phyloP scores from a whole-genome alignment of 2,888 invertebrate genomes.

The Tipula confusa region DNA sequence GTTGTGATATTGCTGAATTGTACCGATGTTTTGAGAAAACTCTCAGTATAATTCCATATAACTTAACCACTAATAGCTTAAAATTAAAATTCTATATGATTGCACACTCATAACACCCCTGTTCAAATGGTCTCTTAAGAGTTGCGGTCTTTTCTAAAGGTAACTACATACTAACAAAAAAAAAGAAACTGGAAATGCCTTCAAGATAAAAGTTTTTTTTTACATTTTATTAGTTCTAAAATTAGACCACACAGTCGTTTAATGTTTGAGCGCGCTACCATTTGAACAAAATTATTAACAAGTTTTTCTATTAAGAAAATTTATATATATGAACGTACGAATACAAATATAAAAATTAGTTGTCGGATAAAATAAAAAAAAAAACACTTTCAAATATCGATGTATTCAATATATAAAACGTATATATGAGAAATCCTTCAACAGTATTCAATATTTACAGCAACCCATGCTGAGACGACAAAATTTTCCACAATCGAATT shows the following conservation, averaged over 20 bases:
- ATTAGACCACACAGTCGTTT: neutral
- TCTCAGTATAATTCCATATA: no score
- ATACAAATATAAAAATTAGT: neutral
- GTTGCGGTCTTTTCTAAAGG: no score
- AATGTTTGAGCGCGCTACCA: neutral
- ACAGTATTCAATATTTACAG: neutral
- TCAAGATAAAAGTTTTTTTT: no score
- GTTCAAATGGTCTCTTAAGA: no score
- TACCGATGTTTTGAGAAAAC: no score
- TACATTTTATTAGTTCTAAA: neutral
- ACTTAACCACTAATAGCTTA: no score
- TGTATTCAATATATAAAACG: no score
- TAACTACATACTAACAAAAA: no score
- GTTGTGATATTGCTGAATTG: no score
- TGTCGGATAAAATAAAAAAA: neutral
- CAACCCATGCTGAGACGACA: conserved; percentile 12
- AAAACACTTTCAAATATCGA: neutral
- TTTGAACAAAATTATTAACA: neutral
- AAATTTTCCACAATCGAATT: conserved; percentile 3
- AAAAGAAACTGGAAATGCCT: neutral
- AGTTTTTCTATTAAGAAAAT: neutral
- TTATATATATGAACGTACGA: neutral
- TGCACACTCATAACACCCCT: no score
- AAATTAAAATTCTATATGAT: no score
- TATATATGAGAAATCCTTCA: neutral